Conservation (phyloP, 2,888 invertebrate genomes). For the Synanthedon andrenaeformis region DNA sequence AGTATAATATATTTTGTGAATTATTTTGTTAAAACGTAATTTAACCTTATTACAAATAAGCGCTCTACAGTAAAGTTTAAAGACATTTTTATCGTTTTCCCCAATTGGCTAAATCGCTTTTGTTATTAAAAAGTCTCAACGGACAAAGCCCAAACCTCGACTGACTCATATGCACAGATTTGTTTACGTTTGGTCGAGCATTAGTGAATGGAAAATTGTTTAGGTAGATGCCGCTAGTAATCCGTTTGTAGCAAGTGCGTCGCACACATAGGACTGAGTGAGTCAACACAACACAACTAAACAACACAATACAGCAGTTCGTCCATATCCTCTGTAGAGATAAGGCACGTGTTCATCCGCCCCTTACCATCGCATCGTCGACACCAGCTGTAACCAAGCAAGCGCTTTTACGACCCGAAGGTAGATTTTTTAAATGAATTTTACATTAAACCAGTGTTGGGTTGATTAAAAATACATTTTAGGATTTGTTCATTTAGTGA, state of each 20-base stretch:
- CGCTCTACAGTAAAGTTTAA: no score
- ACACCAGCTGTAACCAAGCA: slow-evolving; percentile 1
- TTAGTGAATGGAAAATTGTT: not conserved
- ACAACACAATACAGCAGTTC: slow-evolving; percentile 9
- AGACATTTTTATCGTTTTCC: no score
- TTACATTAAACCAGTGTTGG: no score
- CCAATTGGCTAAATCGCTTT: no score
- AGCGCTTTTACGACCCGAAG: slow-evolving; percentile 21
- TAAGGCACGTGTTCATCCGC: slow-evolving; percentile 26
- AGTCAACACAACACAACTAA: no score
- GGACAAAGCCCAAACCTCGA: not conserved
- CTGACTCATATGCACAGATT: not conserved
- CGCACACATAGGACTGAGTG: not conserved
- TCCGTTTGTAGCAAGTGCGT: not conserved
- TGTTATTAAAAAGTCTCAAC: no score
- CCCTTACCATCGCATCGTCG: slow-evolving; percentile 20
- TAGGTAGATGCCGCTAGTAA: not conserved
- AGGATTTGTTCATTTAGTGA: no score
- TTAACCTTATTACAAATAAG: no score
- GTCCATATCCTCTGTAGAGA: slow-evolving; percentile 20
- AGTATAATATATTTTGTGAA: no score
- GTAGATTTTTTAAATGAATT: slow-evolving; percentile 9
- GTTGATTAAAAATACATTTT: no score
- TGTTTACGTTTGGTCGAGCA: not conserved
- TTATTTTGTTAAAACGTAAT: no score